These are phyloP conservation scores for Enteromius trimaculatus DNA, from an alignment of 2,797 vertebrate genomes.

Conservation along the genomic window DNA sequence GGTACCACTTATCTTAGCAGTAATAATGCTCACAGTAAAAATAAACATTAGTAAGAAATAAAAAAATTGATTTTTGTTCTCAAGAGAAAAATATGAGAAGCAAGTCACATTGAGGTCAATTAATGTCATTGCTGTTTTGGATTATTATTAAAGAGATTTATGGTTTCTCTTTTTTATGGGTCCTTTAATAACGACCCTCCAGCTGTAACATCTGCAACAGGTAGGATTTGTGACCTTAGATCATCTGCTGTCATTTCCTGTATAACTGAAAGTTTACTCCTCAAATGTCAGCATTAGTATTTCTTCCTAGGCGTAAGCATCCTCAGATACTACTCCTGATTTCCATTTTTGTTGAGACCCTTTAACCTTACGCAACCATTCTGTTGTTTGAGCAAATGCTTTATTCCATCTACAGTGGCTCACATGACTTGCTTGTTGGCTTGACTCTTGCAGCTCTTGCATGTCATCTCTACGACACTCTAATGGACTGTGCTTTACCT, in stretches of 20 bases:
- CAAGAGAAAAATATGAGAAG: neutral
- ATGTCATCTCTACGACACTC: constrained; percentile 17
- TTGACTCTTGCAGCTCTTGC: constrained; percentile 35
- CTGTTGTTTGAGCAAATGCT: constrained; percentile 21
- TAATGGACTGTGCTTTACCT: neutral
- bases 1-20: no score
- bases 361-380: constrained; percentile 1
- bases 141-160: neutral
- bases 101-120: neutral
- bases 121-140: neutral
- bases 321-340: neutral
- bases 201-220: neutral
- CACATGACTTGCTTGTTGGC: constrained; percentile 24
- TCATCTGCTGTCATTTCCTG: neutral
- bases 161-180: neutral
- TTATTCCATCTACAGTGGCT: constrained; percentile 25
- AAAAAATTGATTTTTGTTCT: neutral
- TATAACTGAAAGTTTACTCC: neutral
- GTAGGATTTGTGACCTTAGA: constrained; percentile 3
- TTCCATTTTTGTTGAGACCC: neutral
- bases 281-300: neutral
- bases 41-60: neutral
- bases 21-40: no score
- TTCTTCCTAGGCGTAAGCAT: neutral
- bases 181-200: neutral